phyloP scores from a whole-genome alignment of 2,797 vertebrate species.

The Rallus crepitans region DNA sequence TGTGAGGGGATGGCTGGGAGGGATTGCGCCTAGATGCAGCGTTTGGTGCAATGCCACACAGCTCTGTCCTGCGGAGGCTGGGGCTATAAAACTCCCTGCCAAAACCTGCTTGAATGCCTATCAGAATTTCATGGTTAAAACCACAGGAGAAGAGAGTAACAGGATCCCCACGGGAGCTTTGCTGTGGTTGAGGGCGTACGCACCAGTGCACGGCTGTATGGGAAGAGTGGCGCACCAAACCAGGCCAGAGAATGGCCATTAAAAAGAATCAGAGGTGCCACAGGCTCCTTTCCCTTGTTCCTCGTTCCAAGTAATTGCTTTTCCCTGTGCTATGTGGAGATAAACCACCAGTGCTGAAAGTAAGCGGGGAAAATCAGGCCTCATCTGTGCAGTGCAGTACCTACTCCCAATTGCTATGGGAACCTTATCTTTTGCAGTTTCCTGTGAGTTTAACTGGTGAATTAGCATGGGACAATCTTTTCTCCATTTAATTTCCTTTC shows the following conservation, averaged over 20 bases:
- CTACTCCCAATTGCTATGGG: constrained; percentile 60
- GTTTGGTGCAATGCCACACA: not conserved
- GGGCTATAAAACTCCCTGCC: not conserved
- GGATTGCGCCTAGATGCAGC: rapidly evolving
- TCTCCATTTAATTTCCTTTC: constrained; percentile 20
- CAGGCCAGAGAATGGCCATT: not conserved
- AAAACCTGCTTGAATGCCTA: not conserved
- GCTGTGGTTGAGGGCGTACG: rapidly evolving
- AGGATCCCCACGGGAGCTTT: not conserved
- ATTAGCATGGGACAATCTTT: constrained; percentile 41
- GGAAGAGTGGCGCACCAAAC: not conserved
- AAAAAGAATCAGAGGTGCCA: constrained; percentile 23
- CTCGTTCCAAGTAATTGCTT: constrained; percentile 54
- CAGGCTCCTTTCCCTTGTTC: constrained; percentile 4
- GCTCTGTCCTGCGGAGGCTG: not conserved
- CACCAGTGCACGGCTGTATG: rapidly evolving
- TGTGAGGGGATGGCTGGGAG: not conserved
- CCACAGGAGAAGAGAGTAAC: not conserved
- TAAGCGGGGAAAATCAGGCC: not conserved
- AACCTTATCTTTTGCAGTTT: constrained; percentile 60
- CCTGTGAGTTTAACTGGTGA: constrained; percentile 10
- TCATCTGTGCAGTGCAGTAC: not conserved
- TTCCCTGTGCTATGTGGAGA: constrained; percentile 35
- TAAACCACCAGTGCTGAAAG: constrained; percentile 2
- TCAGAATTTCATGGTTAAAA: not conserved